Base-by-base conservation (phyloP, 2,113 vertebrate genomes). In the Takifugu flavidus region DNA sequence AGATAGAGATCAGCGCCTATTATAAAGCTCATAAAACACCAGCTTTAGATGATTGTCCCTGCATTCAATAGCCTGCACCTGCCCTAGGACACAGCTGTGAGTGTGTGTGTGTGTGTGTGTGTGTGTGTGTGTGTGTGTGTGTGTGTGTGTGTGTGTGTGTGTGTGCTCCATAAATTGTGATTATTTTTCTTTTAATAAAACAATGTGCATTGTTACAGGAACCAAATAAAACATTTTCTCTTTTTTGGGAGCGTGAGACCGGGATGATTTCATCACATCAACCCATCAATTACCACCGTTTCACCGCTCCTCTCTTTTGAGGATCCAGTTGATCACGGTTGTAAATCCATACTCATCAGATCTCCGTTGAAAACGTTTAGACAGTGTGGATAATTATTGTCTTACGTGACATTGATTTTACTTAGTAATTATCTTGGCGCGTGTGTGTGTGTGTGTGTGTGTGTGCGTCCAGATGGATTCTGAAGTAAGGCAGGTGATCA, bases 1-100 rank as follows among this genome's bases (percentile, higher is more conserved):
- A 75, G 86, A 86, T 88, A 68, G 59, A 83, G 78, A 87, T 89
- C 86, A 83, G 71, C 25, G 63, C 72, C 77, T 56, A 81, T 88
- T 83, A 82, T 82, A 69, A 78, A 74, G 29, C 78, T 80, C 73
- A 82, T 74, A 74, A 83, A 84, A 67, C 74, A 78, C 58, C 49
- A 44, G 50, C 59, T 76, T 80, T 69, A 65, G 58, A 82, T 74
- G 66, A 84, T 63, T 73, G 70, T 49, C 11, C 53, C 49, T 43
- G 53, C 45, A 44, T 55, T 44, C 50, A 70, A 49, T 25, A 10
- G 39, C 14, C 68, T 49, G 63, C 65, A 47, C 51, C 39, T 49
- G 53, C 49, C 28, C 26, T 47, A 67, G 53, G 63, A 67, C 62
- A 55, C 50, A 20, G 45, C 45, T 47, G 13, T 43, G 42, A 8